Evolutionary conservation across 92 coral and sea anemone genomes (phyloP).

Genomic region (Epizoanthus scotinus): DNA sequence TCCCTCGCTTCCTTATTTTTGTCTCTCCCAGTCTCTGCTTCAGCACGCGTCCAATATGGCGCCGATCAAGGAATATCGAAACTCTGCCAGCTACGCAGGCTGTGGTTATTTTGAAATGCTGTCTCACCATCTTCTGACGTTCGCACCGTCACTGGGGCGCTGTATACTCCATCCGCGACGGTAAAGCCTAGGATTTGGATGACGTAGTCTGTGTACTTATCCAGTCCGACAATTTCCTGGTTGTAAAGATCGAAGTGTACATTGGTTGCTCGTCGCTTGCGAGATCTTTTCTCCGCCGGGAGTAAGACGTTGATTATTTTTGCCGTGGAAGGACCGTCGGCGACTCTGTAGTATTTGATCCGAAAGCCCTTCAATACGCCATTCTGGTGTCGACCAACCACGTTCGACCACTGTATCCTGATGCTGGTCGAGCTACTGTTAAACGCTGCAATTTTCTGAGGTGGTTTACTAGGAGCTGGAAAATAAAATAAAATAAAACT

Average conservation of each 20-base stretch:
- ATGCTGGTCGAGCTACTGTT: slow-evolving; percentile 38
- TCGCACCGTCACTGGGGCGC: slow-evolving; percentile 19
- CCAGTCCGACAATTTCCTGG: slow-evolving; percentile 39
- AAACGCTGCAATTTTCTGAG: slow-evolving; percentile 23
- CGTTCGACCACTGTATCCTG: slow-evolving; percentile 18
- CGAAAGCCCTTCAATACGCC: slow-evolving; percentile 22
- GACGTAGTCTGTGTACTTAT: slow-evolving; percentile 42
- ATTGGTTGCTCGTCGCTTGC: slow-evolving; percentile 23
- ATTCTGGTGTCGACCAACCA: slow-evolving; percentile 10
- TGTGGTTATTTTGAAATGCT: no score
- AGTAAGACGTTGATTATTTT: not conserved
- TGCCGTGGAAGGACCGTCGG: slow-evolving; percentile 28
- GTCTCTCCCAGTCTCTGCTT: no score
- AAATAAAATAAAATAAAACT: no score
- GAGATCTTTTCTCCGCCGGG: not conserved
- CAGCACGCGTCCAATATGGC: no score
- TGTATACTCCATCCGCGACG: slow-evolving; percentile 42
- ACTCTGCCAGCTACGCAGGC: no score
- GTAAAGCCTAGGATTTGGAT: slow-evolving; percentile 45
- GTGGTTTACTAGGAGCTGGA: slow-evolving; percentile 31
- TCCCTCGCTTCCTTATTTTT: no score
- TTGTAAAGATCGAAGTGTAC: slow-evolving; percentile 24
- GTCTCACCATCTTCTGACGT: slow-evolving; percentile 46
- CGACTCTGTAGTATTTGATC: slow-evolving; percentile 32
- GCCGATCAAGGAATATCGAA: no score